Evolutionary conservation across 2,888 invertebrate species (phyloP).

Genomic region (Abrostola triplasia): DNA sequence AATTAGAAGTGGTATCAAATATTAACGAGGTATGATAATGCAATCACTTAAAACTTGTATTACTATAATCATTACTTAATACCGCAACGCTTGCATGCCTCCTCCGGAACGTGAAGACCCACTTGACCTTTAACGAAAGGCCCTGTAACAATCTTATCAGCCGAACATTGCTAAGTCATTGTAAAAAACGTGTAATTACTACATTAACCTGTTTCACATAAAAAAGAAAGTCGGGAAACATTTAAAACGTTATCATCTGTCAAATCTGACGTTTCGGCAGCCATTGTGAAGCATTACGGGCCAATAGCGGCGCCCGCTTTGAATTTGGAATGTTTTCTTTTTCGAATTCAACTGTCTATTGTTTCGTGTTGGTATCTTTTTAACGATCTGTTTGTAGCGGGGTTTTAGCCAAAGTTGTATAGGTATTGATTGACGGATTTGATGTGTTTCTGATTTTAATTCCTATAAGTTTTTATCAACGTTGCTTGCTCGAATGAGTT

Average conservation of each 20-base stretch:
- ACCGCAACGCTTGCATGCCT: constrained; percentile 7
- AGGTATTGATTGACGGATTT: constrained; percentile 1
- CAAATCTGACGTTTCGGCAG: constrained; percentile 81
- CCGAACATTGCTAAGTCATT: constrained; percentile 27
- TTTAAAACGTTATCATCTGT: constrained; percentile 72
- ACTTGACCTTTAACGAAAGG: constrained; percentile 37
- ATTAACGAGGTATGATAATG: too few relatives aligned
- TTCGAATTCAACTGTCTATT: constrained; percentile 68
- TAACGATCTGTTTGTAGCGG: constrained; percentile 46
- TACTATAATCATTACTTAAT: not conserved
- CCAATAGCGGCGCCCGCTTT: constrained; percentile 77
- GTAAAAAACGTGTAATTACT: constrained; percentile 48
- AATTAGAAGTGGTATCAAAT: too few relatives aligned
- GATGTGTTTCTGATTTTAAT: not conserved
- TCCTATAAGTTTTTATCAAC: not conserved
- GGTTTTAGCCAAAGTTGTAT: constrained; percentile 10
- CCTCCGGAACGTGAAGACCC: not conserved
- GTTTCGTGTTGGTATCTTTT: constrained; percentile 64
- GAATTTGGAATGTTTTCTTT: constrained; percentile 78
- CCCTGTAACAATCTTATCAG: constrained; percentile 24
- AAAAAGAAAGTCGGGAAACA: constrained; percentile 54
- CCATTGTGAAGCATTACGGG: constrained; percentile 72
- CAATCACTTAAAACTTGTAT: too few relatives aligned
- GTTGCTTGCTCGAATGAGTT: not conserved
- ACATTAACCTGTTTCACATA: constrained; percentile 56